These are phyloP conservation scores for Lepidotrigona ventralis DNA, from an alignment of 1,140 invertebrate species.

Conservation along the genomic window DNA sequence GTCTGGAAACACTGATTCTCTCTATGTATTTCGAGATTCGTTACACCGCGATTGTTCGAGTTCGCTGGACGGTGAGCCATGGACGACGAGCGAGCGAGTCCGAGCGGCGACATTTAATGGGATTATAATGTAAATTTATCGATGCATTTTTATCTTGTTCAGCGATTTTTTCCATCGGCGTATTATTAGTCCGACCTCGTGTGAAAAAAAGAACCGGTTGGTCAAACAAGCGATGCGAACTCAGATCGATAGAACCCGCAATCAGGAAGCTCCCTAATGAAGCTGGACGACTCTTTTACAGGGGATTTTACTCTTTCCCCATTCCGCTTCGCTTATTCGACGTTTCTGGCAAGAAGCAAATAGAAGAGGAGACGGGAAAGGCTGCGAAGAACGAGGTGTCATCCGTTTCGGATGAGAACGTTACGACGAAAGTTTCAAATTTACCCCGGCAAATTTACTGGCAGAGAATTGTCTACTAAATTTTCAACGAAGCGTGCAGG, in stretches of 20 bases:
- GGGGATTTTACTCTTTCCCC: too few relatives aligned
- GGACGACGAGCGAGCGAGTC: not conserved
- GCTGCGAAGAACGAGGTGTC: too few relatives aligned
- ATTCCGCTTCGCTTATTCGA: not conserved
- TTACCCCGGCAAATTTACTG: too few relatives aligned
- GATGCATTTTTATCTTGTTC: not conserved
- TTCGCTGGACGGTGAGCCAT: not conserved
- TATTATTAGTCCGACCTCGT: conserved; percentile 36
- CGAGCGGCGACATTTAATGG: conserved; percentile 13
- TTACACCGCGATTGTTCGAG: not conserved
- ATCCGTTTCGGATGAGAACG: not conserved
- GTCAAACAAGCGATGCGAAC: conserved; percentile 39
- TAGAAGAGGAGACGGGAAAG: not conserved
- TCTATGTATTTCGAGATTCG: not conserved
- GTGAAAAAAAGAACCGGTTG: conserved; percentile 47
- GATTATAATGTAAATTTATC: conserved; percentile 6
- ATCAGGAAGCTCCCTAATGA: conserved; percentile 47
- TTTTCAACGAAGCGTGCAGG: not conserved
- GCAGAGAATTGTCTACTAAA: not conserved
- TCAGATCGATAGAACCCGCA: conserved; percentile 46
- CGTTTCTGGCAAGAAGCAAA: too few relatives aligned
- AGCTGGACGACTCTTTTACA: conserved; percentile 22
- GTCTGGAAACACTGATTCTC: not conserved
- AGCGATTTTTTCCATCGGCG: not conserved
- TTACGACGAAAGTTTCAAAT: not conserved